Conservation (phyloP, 2,113 vertebrate genomes). For the Lampris megalopsis region DNA sequence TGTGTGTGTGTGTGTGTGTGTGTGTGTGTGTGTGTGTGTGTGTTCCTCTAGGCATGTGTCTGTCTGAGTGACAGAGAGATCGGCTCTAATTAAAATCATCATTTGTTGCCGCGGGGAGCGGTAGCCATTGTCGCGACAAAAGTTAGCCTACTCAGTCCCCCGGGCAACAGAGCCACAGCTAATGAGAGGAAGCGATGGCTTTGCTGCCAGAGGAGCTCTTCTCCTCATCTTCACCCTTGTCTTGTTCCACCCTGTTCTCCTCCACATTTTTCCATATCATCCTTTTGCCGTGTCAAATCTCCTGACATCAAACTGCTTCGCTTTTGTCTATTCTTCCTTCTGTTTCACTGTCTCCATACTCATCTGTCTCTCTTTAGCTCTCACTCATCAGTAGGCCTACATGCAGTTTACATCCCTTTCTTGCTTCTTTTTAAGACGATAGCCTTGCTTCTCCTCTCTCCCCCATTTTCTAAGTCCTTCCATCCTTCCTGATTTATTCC, state of each 20-base stretch:
- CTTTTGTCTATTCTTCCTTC: conserved; percentile 14
- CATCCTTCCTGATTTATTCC: conserved; percentile 47
- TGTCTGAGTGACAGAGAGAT: conserved; percentile 67
- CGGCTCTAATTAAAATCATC: conserved; percentile 75
- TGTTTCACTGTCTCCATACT: conserved; percentile 10
- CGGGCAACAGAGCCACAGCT: conserved; percentile 62
- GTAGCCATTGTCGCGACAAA: conserved; percentile 51
- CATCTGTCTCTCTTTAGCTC: conserved; percentile 27
- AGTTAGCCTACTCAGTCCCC: conserved; percentile 57
- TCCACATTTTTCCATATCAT: neutral
- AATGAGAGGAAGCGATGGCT: conserved; percentile 66
- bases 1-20: neutral
- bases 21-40: conserved; percentile 17
- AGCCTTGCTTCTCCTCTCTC: neutral
- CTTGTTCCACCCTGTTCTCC: neutral
- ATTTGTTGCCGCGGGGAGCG: conserved; percentile 58
- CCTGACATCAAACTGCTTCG: conserved; percentile 19
- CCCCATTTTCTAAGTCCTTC: conserved; percentile 19
- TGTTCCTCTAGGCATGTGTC: conserved; percentile 9
- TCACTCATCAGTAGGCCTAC: conserved; percentile 41
- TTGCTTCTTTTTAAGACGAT: conserved; percentile 17
- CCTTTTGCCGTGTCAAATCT: conserved; percentile 27
- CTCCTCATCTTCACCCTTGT: neutral
- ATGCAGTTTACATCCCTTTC: conserved; percentile 30
- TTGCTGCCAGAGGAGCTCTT: conserved; percentile 37